Evolutionary conservation across 2,888 invertebrate genomes (phyloP).

Genomic region (Hydraecia micacea): DNA sequence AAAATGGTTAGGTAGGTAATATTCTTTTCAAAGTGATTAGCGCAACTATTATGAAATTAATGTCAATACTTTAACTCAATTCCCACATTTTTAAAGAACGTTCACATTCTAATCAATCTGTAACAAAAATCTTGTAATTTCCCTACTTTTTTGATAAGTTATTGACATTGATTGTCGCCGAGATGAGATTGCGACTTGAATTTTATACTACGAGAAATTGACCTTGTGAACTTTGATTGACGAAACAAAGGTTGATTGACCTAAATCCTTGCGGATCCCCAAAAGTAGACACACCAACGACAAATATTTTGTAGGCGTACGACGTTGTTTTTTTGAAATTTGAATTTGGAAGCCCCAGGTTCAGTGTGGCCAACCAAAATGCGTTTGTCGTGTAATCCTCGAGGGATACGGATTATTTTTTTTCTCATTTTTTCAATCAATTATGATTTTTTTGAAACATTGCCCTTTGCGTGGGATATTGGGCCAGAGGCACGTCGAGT

Average conservation of each 20-base stretch:
- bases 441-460: slow-evolving; percentile 83
- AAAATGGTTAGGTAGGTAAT: background rate
- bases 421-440: slow-evolving; percentile 78
- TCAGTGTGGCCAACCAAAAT: slow-evolving; percentile 89
- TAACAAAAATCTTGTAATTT: no score
- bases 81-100: no score
- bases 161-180: no score
- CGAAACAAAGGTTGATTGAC: background rate
- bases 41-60: background rate
- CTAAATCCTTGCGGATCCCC: slow-evolving; percentile 53
- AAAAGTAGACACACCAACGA: slow-evolving; percentile 68
- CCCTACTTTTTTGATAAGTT: no score
- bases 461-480: slow-evolving; percentile 83
- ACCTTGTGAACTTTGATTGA: background rate
- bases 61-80: no score
- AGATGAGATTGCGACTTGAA: no score
- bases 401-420: slow-evolving; percentile 85
- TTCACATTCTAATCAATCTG: no score
- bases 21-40: background rate
- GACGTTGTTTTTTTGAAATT: slow-evolving; percentile 76
- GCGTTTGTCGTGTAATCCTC: slow-evolving; percentile 90
- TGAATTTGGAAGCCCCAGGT: slow-evolving; percentile 80
- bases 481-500: slow-evolving; percentile 71
- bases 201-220: no score
- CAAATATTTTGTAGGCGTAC: slow-evolving; percentile 72